Evolutionary conservation across 2,113 vertebrate genomes (phyloP), one percentile per base, ranked within the genome.

Genomic region (Caranx ignobilis): DNA sequence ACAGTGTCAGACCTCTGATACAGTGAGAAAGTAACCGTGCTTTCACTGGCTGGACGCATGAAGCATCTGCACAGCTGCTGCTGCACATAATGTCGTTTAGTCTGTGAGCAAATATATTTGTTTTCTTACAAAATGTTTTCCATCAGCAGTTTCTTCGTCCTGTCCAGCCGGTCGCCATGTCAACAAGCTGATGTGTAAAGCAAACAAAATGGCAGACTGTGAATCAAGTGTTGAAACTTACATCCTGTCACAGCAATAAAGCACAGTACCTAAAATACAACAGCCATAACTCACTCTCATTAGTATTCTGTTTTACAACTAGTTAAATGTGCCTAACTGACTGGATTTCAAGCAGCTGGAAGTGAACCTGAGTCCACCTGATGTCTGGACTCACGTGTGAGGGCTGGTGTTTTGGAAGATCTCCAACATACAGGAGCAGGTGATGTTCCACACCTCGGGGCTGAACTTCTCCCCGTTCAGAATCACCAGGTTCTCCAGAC

Each of bases 361-460:
- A 19, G 2, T 52, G 11, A 48, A 54, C 35, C 5, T 43, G 48
- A 59, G 41, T 1, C 7, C 48, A 60, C 12, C 11, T n/a, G 34
- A n/a, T 26, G 52, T 35, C 62, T 37, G 15, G 16, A 82, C 95
- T 81, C 88, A 96, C 94, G 60, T 93, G 10, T 95, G 93, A 41
- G 95, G 98, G 92, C 97, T 97, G 85, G 98, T 98, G 79, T 95
- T 97, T 88, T 96, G 97, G 95, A 99, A 99, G 89, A 99, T 99
- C 92, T 99, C 97, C 89, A 97, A 88, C 98, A 99, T 99, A 77
- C 98, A 99, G 78, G 85, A 95, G 91, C 98, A 99, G 0, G 98
- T 99, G 92, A 97, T 90, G 70, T 95, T 94, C 98, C 98, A 99
- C 43, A 99, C 98, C n/a, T 96, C 95, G 0, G 95, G 94, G 75